phyloP scores from a whole-genome alignment of 2,113 vertebrate genomes.

The Pseudorhombus dupliciocellatus region DNA sequence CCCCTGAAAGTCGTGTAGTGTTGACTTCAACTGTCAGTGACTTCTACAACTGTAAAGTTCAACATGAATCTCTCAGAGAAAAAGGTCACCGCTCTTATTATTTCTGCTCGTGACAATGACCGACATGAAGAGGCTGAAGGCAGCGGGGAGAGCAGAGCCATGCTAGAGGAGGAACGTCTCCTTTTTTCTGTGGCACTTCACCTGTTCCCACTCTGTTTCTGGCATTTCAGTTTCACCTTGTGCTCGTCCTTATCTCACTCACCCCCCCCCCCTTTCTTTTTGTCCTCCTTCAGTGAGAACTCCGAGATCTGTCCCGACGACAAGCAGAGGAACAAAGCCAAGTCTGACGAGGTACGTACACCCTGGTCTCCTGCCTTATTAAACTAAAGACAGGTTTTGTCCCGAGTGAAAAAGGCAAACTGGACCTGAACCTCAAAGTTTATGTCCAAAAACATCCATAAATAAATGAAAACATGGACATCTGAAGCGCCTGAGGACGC shows the following conservation, averaged over 20 bases:
- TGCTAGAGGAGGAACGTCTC: slow-evolving; percentile 3
- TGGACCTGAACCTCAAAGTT: not conserved
- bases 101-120: slow-evolving; percentile 2
- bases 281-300: slow-evolving; percentile 83
- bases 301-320: slow-evolving; percentile 80
- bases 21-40: slow-evolving; percentile 3
- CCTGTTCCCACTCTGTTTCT: slow-evolving; percentile 40
- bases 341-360: slow-evolving; percentile 79
- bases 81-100: slow-evolving; percentile 27
- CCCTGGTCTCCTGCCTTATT: too few species aligned
- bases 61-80: not conserved
- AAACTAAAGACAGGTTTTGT: not conserved
- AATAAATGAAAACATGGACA: not conserved
- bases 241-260: slow-evolving; percentile 17
- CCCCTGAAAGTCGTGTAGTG: too few species aligned
- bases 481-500: not conserved
- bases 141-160: not conserved
- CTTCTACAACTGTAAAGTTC: not conserved
- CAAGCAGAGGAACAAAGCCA: slow-evolving; percentile 88
- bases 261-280: not conserved
- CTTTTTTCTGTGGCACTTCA: slow-evolving; percentile 9
- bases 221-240: slow-evolving; percentile 47
- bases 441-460: not conserved
- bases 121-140: too few species aligned
- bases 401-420: not conserved